Conservation (phyloP, 2,888 invertebrate genomes). For the Pheosia tremula region DNA sequence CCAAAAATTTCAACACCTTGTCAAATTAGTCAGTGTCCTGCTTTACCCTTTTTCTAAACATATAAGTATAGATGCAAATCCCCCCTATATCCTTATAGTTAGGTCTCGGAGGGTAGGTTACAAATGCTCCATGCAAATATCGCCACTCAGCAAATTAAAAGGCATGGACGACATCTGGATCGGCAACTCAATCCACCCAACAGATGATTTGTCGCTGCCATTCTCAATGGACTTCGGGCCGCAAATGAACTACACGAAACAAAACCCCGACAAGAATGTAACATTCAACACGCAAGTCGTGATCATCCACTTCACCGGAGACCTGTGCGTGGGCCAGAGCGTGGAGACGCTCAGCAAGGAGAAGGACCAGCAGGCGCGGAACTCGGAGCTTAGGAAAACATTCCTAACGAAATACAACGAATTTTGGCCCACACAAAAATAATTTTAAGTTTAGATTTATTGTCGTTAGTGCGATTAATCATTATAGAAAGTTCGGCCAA, state of each 20-base stretch:
- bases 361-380: constrained; percentile 86
- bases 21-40: too few species aligned
- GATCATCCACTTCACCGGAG: constrained; percentile 86
- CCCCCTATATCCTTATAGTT: too few species aligned
- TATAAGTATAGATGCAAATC: too few species aligned
- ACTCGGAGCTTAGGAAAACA: constrained; percentile 85
- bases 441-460: constrained; percentile 50
- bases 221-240: constrained; percentile 66
- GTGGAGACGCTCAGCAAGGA: constrained; percentile 87
- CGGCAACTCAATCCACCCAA: constrained; percentile 20
- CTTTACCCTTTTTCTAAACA: too few species aligned
- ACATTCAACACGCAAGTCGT: constrained; percentile 84
- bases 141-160: too few species aligned
- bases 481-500: constrained; percentile 32
- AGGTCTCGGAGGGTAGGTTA: too few species aligned
- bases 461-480: constrained; percentile 38
- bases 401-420: constrained; percentile 79
- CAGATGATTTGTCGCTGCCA: constrained; percentile 59
- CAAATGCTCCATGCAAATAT: too few species aligned
- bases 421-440: constrained; percentile 77
- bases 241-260: constrained; percentile 64
- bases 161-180: not conserved
- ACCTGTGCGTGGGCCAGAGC: constrained; percentile 79
- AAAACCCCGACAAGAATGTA: constrained; percentile 73
- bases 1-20: too few species aligned